phyloP scores from a whole-genome alignment of 1,140 invertebrate species.

The Rhizoglyphus robini region DNA sequence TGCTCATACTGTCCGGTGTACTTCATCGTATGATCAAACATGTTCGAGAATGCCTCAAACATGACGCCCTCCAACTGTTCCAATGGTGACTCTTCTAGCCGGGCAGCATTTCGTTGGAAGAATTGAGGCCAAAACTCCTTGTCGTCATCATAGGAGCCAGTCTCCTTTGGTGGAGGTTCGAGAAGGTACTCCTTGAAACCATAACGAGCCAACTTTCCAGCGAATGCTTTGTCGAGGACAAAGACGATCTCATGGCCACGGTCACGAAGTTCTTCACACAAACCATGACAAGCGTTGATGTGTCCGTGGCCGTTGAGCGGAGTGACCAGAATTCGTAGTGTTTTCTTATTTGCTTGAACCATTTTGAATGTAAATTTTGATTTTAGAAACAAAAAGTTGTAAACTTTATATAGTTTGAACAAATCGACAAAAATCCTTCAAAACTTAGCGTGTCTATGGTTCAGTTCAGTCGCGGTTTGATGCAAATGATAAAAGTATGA shows the following conservation, averaged over 20 bases:
- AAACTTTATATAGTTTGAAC: too few species aligned
- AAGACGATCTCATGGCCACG: slow-evolving; percentile 21
- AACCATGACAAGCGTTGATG: too few species aligned
- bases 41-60: neutral
- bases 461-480: too few species aligned
- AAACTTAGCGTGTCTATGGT: too few species aligned
- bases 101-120: neutral
- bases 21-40: neutral
- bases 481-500: too few species aligned
- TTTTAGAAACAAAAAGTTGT: too few species aligned
- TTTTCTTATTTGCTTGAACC: too few species aligned
- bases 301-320: neutral
- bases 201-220: neutral
- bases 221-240: slow-evolving; percentile 3
- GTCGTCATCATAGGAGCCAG: neutral
- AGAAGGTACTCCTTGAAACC: neutral
- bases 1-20: neutral
- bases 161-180: neutral
- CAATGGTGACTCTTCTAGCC: neutral
- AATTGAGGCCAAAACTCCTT: neutral
- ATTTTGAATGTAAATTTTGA: too few species aligned
- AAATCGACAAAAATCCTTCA: too few species aligned
- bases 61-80: neutral
- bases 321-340: slow-evolving; percentile 1
- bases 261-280: too few species aligned